Evolutionary conservation across 1,140 invertebrate genomes (phyloP).

Genomic region (Brachionus sp.): DNA sequence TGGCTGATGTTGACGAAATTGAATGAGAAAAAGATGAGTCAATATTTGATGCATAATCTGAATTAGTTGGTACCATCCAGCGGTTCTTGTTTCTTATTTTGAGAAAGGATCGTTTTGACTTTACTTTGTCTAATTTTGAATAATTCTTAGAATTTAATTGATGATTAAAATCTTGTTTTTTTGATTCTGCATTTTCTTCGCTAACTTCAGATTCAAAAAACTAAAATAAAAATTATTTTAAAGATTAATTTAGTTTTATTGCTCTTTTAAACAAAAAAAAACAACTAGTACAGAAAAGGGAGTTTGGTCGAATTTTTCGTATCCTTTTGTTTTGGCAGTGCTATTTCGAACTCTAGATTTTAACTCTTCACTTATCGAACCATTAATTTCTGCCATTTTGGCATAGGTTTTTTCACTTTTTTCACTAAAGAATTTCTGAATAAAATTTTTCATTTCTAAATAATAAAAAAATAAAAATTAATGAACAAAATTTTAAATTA

Average conservation of each 20-base stretch:
- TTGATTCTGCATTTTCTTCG: neutral
- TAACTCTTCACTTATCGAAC: neutral
- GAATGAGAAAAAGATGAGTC: neutral
- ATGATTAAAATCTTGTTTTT: neutral
- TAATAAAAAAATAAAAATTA: neutral
- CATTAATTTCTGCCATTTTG: constrained; percentile 16
- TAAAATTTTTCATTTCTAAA: constrained; percentile 35
- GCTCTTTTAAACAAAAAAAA: neutral
- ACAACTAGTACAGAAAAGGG: neutral
- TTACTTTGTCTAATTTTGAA: neutral
- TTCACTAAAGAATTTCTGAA: constrained; percentile 10
- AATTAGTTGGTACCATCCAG: neutral
- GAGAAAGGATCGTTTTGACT: neutral
- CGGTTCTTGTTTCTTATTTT: neutral
- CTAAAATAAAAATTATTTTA: constrained; percentile 7
- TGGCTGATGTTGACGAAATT: neutral
- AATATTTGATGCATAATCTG: neutral
- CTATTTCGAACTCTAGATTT: constrained; percentile 9
- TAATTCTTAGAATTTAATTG: neutral
- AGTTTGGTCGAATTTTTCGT: constrained; percentile 23
- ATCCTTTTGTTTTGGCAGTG: constrained; percentile 4
- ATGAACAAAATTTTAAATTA: neutral
- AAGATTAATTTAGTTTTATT: neutral
- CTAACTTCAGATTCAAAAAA: neutral
- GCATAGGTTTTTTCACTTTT: constrained; percentile 23